Conservation (phyloP, 2,888 invertebrate genomes). For the Arctia plantaginis region DNA sequence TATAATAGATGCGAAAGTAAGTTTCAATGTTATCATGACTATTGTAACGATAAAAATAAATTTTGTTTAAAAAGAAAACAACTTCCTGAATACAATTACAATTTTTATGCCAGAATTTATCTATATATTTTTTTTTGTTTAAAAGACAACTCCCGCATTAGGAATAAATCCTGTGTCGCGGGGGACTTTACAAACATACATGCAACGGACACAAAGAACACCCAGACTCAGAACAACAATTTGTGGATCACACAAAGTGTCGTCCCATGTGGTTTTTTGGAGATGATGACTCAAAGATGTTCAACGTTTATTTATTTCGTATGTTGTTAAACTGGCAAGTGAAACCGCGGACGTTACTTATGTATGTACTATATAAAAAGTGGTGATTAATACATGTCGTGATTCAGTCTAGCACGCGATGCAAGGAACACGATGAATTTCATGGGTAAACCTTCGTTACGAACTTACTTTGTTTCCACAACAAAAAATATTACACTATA, state of each 20-base stretch:
- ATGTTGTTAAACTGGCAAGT: not conserved
- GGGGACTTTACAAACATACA: no score
- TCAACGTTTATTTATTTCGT: not conserved
- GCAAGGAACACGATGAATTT: conserved; percentile 38
- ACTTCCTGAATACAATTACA: not conserved
- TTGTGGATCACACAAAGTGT: no score
- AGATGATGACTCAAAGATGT: not conserved
- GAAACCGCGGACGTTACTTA: not conserved
- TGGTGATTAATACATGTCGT: conserved; percentile 51
- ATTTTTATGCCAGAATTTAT: no score
- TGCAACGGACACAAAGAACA: no score
- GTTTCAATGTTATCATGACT: not conserved
- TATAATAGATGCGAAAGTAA: not conserved
- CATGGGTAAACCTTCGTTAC: conserved; percentile 58
- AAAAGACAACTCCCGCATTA: no score
- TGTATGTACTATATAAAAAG: conserved; percentile 10
- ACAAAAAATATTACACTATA: not conserved
- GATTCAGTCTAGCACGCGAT: conserved; percentile 51
- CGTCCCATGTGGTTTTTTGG: no score
- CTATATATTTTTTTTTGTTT: no score
- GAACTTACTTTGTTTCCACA: conserved; percentile 54
- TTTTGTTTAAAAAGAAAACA: not conserved
- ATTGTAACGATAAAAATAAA: not conserved
- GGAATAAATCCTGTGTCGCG: no score
- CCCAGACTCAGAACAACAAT: no score